Conservation (phyloP, 2,888 invertebrate genomes). For the Polydesmus complanatus region DNA sequence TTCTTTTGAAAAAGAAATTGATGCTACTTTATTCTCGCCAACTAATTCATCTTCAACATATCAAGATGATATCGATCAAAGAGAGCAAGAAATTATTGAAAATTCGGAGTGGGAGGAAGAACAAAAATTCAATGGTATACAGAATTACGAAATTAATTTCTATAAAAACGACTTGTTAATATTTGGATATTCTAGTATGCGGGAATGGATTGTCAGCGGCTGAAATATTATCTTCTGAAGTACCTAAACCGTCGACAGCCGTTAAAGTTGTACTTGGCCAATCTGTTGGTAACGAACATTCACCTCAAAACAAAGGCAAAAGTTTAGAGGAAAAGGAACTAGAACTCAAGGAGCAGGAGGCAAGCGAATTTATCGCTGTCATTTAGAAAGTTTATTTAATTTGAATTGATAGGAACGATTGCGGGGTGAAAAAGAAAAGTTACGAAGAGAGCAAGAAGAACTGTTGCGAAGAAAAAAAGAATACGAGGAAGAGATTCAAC, state of each 20-base stretch:
- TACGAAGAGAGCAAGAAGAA: conserved; percentile 21
- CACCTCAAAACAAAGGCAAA: neutral
- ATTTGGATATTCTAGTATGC: too few species aligned
- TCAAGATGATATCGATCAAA: conserved; percentile 57
- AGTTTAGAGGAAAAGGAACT: neutral
- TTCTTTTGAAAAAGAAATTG: too few species aligned
- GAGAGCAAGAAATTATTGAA: conserved; percentile 50
- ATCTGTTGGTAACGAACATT: neutral
- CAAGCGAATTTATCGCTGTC: neutral
- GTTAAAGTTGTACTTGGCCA: neutral
- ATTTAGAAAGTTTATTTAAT: too few species aligned
- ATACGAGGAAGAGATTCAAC: conserved; percentile 13
- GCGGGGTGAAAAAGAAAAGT: conserved; percentile 21
- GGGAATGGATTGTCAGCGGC: neutral
- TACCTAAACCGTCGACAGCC: neutral
- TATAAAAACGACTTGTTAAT: too few species aligned
- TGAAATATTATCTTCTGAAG: neutral
- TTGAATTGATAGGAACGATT: conserved; percentile 19
- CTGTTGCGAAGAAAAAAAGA: conserved; percentile 14
- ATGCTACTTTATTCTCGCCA: neutral
- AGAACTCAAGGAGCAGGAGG: neutral
- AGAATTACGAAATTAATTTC: too few species aligned
- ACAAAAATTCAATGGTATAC: neutral
- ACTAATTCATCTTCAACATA: conserved; percentile 27
- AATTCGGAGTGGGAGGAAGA: conserved; percentile 36